Evolutionary conservation across 2,797 vertebrate genomes (phyloP).

Genomic region (Alcedo atthis): DNA sequence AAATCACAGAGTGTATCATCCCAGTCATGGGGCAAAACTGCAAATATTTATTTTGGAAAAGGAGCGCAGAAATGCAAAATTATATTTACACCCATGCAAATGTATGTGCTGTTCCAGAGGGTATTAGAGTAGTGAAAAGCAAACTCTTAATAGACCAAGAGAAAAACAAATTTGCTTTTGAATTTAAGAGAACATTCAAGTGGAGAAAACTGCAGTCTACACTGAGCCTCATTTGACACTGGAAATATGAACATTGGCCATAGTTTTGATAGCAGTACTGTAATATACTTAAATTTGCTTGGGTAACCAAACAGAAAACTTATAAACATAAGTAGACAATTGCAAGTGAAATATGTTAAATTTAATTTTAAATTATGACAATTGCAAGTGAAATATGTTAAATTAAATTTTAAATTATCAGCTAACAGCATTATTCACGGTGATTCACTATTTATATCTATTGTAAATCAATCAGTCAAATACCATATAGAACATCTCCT

Average conservation of each 20-base stretch:
- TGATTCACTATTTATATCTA: neutral
- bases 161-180: neutral
- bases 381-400: neutral
- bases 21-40: neutral
- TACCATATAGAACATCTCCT: neutral
- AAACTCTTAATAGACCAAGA: neutral
- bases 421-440: neutral
- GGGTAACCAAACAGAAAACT: neutral
- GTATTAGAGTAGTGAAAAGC: neutral
- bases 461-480: neutral
- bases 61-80: fast-evolving
- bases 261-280: neutral
- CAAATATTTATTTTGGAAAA: neutral
- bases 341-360: neutral
- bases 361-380: neutral
- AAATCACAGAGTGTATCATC: neutral
- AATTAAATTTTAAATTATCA: neutral
- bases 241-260: neutral
- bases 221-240: neutral
- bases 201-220: neutral
- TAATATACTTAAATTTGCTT: neutral
- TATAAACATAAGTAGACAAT: neutral
- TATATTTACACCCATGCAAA: neutral
- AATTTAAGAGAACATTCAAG: neutral
- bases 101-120: neutral